A percentile compares a stretch with the other conserved stretches of the same genome.
These are phyloP conservation scores for Phoxinus phoxinus DNA, from an alignment of 2,113 vertebrate species.

Conservation along the genomic window DNA sequence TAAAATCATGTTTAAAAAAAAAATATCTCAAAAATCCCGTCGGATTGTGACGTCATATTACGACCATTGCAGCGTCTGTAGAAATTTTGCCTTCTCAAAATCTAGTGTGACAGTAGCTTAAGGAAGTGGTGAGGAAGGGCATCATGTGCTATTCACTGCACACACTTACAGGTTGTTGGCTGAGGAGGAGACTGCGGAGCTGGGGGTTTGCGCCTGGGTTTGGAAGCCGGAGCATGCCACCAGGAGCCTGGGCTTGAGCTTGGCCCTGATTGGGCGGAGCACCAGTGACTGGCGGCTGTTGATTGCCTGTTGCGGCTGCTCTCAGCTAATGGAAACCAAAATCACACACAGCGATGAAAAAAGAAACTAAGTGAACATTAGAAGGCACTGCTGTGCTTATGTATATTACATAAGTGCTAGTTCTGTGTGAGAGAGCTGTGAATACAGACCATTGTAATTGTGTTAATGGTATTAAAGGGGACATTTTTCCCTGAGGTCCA, in stretches of 20 bases:
- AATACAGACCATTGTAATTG: conserved; percentile 14
- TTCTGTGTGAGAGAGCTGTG: background rate
- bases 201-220: conserved; percentile 93
- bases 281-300: conserved; percentile 74
- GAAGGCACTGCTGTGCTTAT: background rate
- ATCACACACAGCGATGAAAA: conserved; percentile 5
- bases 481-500: conserved; percentile 16
- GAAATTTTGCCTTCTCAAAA: background rate
- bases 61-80: background rate
- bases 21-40: too few species aligned
- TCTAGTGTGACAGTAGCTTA: background rate
- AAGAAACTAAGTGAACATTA: conserved; percentile 4
- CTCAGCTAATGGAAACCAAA: conserved; percentile 73
- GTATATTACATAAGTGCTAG: background rate
- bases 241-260: conserved; percentile 78
- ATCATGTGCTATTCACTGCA: background rate
- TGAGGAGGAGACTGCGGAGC: conserved; percentile 90
- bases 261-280: conserved; percentile 82
- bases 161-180: conserved; percentile 85
- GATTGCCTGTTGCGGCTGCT: conserved; percentile 76
- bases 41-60: background rate
- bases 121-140: background rate
- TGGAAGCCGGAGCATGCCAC: conserved; percentile 83
- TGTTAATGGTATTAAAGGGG: background rate
- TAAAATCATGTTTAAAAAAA: background rate